Evolutionary conservation across 1,140 invertebrate species (phyloP), one percentile per base, ranked within the genome.

Genomic region (Chelonus insularis): DNA sequence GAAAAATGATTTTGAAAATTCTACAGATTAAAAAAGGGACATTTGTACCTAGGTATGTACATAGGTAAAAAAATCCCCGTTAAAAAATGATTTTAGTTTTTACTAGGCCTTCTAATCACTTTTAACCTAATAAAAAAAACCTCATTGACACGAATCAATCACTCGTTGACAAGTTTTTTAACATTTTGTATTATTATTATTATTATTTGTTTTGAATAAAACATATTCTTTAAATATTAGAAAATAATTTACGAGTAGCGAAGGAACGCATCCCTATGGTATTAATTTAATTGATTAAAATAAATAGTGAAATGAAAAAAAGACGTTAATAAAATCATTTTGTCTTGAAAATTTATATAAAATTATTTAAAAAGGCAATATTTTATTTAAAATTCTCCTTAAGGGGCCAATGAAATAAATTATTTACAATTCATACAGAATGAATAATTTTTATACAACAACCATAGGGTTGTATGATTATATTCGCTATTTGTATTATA

Each of bases 181-280:
- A 67, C 67, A 54, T 71, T 72, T 68, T 52, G 62, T 71, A 71
- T 72, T 72, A 64, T 71, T n/a, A n/a, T n/a, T n/a, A 72, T 72
- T 72, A 71, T 71, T 72, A 71, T 55, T 69, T 69, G 45, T 71
- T 39, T 12, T 39, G 11, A 34, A 1, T 7, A 71, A 58, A 39
- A 54, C 69, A 65, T 68, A 65, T 68, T 69, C 71, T 66, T 66
- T 43, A 66, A 61, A 63, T 41, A 65, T 65, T 61, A 41, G 60
- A 67, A 39, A 14, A 5, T 8, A 12, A 39, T n/a, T 39, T 39
- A 12, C 4, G 52, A 5, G 39, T 59, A 14, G n/a, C n/a, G n/a
- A 34, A 14, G n/a, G n/a, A 12, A n/a, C 14, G 34, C 45, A 45
- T 58, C 45, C 43, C 37, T 50, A 41, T 25, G 25, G 14, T 50